These are phyloP conservation scores for Mayetiola destructor DNA, from an alignment of 2,888 invertebrate species.

Conservation along the genomic window DNA sequence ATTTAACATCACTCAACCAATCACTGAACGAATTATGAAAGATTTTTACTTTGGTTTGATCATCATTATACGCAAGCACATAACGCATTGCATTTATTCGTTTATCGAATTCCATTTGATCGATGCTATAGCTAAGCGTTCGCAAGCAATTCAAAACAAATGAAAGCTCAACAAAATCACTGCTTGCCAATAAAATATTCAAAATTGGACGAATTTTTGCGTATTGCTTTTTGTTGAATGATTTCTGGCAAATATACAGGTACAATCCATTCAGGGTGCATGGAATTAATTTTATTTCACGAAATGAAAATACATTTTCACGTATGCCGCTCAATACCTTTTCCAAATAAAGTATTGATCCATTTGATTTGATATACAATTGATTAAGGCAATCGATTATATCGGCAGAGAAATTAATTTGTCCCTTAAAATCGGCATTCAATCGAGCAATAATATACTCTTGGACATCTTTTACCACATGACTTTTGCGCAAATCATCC, in stretches of 20 bases:
- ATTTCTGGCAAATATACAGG: slow-evolving; percentile 83
- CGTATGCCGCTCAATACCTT: slow-evolving; percentile 84
- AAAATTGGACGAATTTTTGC: slow-evolving; percentile 71
- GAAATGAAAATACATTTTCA: slow-evolving; percentile 79
- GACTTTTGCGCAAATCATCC: slow-evolving; percentile 77
- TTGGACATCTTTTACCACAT: slow-evolving; percentile 89
- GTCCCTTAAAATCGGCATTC: slow-evolving; percentile 68
- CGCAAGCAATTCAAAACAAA: slow-evolving; percentile 70
- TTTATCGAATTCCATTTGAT: slow-evolving; percentile 65
- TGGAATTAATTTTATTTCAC: slow-evolving; percentile 86
- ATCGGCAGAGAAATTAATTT: slow-evolving; percentile 77
- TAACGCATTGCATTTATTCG: slow-evolving; percentile 58
- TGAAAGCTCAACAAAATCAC: slow-evolving; percentile 67
- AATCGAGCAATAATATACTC: slow-evolving; percentile 82
- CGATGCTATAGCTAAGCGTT: slow-evolving; percentile 63
- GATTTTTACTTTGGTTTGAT: slow-evolving; percentile 35
- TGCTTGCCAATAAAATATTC: slow-evolving; percentile 75
- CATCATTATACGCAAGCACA: slow-evolving; percentile 32
- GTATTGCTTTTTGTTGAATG: slow-evolving; percentile 80
- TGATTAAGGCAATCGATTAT: slow-evolving; percentile 93
- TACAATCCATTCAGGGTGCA: slow-evolving; percentile 90
- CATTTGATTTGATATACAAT: slow-evolving; percentile 89
- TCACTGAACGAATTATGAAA: slow-evolving; percentile 92
- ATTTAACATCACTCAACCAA: slow-evolving; percentile 94
- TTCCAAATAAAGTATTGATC: slow-evolving; percentile 74